Conservation (phyloP, 2,797 vertebrate species). For the Alcedo quadribrachys region DNA sequence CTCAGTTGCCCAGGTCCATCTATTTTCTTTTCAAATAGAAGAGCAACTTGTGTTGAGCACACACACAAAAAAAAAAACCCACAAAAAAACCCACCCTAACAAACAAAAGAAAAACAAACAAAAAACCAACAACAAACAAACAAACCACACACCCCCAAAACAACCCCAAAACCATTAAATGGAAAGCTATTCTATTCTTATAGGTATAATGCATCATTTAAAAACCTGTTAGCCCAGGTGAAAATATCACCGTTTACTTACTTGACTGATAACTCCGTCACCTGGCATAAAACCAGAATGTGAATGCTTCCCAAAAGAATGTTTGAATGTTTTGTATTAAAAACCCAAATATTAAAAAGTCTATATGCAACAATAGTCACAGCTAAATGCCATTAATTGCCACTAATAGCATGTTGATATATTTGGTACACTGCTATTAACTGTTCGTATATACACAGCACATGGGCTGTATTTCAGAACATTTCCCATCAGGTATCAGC, state of each 20-base stretch:
- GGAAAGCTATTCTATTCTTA: background rate
- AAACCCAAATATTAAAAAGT: background rate
- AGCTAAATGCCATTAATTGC: background rate
- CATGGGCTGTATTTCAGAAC: background rate
- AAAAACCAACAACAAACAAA: no score
- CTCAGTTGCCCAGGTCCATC: slow-evolving; percentile 30
- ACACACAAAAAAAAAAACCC: background rate
- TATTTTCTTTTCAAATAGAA: background rate
- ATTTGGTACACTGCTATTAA: background rate
- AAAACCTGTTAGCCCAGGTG: background rate
- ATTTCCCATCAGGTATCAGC: background rate
- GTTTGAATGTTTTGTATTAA: background rate
- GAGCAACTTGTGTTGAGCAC: background rate
- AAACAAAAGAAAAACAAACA: no score
- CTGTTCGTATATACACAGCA: background rate
- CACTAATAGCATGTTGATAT: background rate
- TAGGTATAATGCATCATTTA: background rate
- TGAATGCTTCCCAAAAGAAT: background rate
- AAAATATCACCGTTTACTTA: background rate
- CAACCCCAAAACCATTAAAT: background rate
- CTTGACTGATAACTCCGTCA: background rate
- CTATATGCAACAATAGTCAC: background rate
- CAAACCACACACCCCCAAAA: no score
- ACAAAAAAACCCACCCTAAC: background rate
- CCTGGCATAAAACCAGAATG: background rate